Percentiles rank a stretch among this genome's conserved stretches.
These are phyloP conservation scores for Drosophila truncata DNA, from an alignment of 1,140 invertebrate species.

Conservation along the genomic window DNA sequence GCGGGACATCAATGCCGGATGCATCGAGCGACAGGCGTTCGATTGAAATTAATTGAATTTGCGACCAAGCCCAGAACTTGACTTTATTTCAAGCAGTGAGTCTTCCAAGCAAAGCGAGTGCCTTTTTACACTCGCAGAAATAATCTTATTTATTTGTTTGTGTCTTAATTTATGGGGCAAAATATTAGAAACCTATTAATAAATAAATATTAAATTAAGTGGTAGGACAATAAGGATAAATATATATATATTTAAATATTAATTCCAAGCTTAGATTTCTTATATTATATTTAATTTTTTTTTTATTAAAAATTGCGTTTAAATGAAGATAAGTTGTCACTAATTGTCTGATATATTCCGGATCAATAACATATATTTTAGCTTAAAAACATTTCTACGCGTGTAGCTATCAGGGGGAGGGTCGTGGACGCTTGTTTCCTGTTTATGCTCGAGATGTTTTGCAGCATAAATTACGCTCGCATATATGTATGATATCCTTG, in stretches of 20 bases:
- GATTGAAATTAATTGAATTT: slow-evolving; percentile 86
- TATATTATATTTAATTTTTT: neutral
- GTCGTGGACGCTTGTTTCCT: slow-evolving; percentile 68
- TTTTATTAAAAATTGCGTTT: neutral
- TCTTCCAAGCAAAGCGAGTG: neutral
- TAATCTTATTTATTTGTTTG: too few relatives aligned
- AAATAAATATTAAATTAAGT: neutral
- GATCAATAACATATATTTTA: neutral
- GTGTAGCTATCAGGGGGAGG: slow-evolving; percentile 3
- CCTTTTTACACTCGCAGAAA: slow-evolving; percentile 3
- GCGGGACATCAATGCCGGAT: slow-evolving; percentile 73
- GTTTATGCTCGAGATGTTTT: slow-evolving; percentile 80
- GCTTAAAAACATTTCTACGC: neutral
- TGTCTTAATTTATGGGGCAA: neutral
- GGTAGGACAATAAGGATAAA: neutral
- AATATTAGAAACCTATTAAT: too few relatives aligned
- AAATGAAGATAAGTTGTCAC: neutral
- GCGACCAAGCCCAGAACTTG: slow-evolving; percentile 58
- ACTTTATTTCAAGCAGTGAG: slow-evolving; percentile 38
- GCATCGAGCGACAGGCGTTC: slow-evolving; percentile 83
- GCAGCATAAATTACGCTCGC: slow-evolving; percentile 75
- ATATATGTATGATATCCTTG: slow-evolving; percentile 69
- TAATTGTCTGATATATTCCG: neutral
- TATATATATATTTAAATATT: neutral
- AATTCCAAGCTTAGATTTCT: neutral